Percentiles rank a stretch among this genome's conserved stretches.
phyloP scores from a whole-genome alignment of 1,140 invertebrate species.

The Epicauta chinensis region DNA sequence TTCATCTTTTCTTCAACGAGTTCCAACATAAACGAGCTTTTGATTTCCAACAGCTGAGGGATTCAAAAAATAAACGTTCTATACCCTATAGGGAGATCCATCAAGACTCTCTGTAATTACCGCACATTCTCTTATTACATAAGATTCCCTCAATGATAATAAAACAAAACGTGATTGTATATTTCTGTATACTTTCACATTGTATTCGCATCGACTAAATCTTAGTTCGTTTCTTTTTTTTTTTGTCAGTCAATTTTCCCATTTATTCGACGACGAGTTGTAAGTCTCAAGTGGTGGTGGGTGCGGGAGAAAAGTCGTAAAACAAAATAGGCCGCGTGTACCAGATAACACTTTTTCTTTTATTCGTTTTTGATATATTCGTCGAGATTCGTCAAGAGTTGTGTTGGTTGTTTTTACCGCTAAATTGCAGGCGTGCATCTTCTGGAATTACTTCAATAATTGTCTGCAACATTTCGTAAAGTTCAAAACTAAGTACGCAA shows the following conservation, averaged over 20 bases:
- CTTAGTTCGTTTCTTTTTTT: too few species aligned
- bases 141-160: constrained; percentile 27
- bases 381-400: too few species aligned
- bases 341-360: constrained; percentile 11
- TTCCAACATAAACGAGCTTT: constrained; percentile 29
- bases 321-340: constrained; percentile 25
- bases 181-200: constrained; percentile 7
- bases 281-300: constrained; percentile 17
- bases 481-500: constrained; percentile 17
- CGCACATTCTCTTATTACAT: constrained; percentile 23
- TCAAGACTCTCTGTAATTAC: constrained; percentile 30
- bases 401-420: neutral
- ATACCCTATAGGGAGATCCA: constrained; percentile 29
- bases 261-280: constrained; percentile 17
- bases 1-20: constrained; percentile 18
- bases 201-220: too few species aligned
- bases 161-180: constrained; percentile 19
- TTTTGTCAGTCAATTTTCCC: constrained; percentile 28
- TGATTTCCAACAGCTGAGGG: constrained; percentile 30
- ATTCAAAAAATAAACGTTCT: constrained; percentile 33
- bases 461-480: neutral
- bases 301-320: constrained; percentile 16
- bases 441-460: neutral
- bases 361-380: constrained; percentile 6
- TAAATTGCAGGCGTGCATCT: neutral